These are phyloP conservation scores for Dinoponera quadriceps DNA, from an alignment of 1,140 invertebrate genomes.

Conservation along the genomic window DNA sequence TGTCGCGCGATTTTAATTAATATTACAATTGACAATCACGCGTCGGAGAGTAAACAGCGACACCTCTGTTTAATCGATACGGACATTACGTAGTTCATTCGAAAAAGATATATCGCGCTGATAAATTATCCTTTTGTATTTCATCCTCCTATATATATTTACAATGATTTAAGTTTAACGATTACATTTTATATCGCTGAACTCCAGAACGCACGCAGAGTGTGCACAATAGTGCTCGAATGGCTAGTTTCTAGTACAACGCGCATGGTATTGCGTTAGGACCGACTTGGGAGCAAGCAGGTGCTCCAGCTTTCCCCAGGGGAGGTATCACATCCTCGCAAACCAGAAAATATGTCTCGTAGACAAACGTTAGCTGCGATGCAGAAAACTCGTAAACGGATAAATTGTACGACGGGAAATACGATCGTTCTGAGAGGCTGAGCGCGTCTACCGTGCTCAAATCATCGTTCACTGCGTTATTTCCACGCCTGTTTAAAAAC, in stretches of 20 bases:
- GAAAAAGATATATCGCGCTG: not conserved
- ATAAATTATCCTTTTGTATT: slow-evolving; percentile 31
- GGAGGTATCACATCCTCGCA: slow-evolving; percentile 69
- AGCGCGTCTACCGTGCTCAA: not conserved
- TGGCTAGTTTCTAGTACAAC: slow-evolving; percentile 57
- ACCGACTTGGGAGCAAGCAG: slow-evolving; percentile 73
- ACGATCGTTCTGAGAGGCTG: slow-evolving; percentile 45
- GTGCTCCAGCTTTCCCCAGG: slow-evolving; percentile 60
- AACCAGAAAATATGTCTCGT: slow-evolving; percentile 67
- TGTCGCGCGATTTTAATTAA: not conserved
- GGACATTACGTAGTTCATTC: not conserved
- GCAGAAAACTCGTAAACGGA: slow-evolving; percentile 67
- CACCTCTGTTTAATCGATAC: not conserved
- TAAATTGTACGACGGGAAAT: slow-evolving; percentile 53
- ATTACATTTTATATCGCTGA: slow-evolving; percentile 45
- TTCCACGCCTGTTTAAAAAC: not conserved
- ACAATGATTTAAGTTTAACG: slow-evolving; percentile 9
- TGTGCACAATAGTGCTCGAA: slow-evolving; percentile 50
- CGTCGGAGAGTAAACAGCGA: not conserved
- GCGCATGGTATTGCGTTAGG: slow-evolving; percentile 65
- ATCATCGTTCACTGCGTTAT: slow-evolving; percentile 12
- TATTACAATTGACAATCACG: not conserved
- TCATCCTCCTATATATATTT: not conserved
- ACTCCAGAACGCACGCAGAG: not conserved
- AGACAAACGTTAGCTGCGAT: slow-evolving; percentile 63